Percentiles rank a stretch among this genome's conserved stretches.
These are phyloP conservation scores for Galleria mellonella DNA, from an alignment of 1,140 invertebrate species.

Conservation along the genomic window DNA sequence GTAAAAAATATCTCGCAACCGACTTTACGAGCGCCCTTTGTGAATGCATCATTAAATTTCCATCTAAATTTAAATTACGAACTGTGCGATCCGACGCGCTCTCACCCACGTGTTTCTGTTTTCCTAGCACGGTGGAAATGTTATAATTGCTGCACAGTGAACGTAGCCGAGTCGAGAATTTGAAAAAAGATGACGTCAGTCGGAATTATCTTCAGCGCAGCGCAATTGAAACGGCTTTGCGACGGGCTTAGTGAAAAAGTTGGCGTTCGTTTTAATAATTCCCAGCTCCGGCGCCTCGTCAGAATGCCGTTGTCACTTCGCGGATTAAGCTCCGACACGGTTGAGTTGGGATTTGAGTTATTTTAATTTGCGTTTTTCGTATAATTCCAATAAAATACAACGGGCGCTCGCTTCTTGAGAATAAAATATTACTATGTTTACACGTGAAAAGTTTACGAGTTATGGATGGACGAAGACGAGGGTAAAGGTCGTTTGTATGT, in stretches of 20 bases:
- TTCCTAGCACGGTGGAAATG: slow-evolving; percentile 69
- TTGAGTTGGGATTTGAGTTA: slow-evolving; percentile 72
- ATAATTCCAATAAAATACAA: slow-evolving; percentile 39
- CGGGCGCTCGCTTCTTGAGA: slow-evolving; percentile 15
- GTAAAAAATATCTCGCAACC: slow-evolving; percentile 74
- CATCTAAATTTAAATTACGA: slow-evolving; percentile 74
- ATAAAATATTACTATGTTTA: slow-evolving; percentile 17
- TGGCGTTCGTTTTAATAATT: slow-evolving; percentile 75
- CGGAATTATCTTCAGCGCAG: slow-evolving; percentile 73
- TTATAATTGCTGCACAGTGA: slow-evolving; percentile 72
- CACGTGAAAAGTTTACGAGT: slow-evolving; percentile 30
- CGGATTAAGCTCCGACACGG: slow-evolving; percentile 71
- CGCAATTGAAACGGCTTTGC: slow-evolving; percentile 74
- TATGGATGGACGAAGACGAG: slow-evolving; percentile 26
- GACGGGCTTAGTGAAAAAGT: slow-evolving; percentile 73
- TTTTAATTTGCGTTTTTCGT: slow-evolving; percentile 71
- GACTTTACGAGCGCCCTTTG: slow-evolving; percentile 73
- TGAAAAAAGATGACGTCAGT: slow-evolving; percentile 73
- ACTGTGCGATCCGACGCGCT: slow-evolving; percentile 64
- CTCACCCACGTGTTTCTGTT: slow-evolving; percentile 69
- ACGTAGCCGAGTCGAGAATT: slow-evolving; percentile 68
- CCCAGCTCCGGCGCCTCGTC: slow-evolving; percentile 71
- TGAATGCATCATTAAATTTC: slow-evolving; percentile 73
- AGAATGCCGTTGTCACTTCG: slow-evolving; percentile 74
- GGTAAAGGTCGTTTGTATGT: slow-evolving; percentile 45